Evolutionary conservation across 2,888 invertebrate species (phyloP).

Genomic region (Cyclophora punctaria): DNA sequence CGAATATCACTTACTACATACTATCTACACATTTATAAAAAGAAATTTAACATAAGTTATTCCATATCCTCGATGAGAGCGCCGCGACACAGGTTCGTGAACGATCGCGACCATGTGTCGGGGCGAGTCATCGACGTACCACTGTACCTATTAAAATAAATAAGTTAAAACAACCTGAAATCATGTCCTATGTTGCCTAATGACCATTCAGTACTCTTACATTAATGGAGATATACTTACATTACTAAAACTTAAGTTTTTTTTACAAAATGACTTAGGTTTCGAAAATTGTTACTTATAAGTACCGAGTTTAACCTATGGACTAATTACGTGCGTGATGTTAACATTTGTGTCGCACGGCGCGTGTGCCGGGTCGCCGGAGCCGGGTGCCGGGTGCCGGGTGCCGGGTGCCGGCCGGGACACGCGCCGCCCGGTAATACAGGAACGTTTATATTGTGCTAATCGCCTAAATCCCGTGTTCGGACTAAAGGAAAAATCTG

Average conservation of each 20-base stretch:
- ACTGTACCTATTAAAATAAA: slow-evolving; percentile 58
- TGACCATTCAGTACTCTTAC: slow-evolving; percentile 57
- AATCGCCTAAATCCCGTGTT: slow-evolving; percentile 44
- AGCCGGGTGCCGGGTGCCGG: slow-evolving; percentile 29
- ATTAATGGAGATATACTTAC: slow-evolving; percentile 72
- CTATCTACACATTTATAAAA: slow-evolving; percentile 58
- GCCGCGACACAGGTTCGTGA: slow-evolving; percentile 24
- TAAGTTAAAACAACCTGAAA: slow-evolving; percentile 62
- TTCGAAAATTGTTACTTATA: slow-evolving; percentile 74
- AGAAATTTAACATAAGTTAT: slow-evolving; percentile 60
- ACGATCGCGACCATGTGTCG: slow-evolving; percentile 12
- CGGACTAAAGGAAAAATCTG: slow-evolving; percentile 53
- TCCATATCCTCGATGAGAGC: slow-evolving; percentile 27
- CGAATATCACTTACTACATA: slow-evolving; percentile 46
- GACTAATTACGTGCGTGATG: slow-evolving; percentile 67
- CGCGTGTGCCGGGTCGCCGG: not conserved
- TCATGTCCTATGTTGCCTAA: slow-evolving; percentile 62
- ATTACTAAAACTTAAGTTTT: slow-evolving; percentile 66
- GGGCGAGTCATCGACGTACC: slow-evolving; percentile 28
- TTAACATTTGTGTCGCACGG: slow-evolving; percentile 29
- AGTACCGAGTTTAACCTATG: slow-evolving; percentile 67
- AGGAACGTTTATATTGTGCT: slow-evolving; percentile 51
- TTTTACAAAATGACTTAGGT: slow-evolving; percentile 76
- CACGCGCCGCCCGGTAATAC: slow-evolving; percentile 31
- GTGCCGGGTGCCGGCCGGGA: slow-evolving; percentile 24